These are phyloP conservation scores for Dinocampus coccinellae DNA, from an alignment of 2,888 invertebrate species.

Conservation along the genomic window DNA sequence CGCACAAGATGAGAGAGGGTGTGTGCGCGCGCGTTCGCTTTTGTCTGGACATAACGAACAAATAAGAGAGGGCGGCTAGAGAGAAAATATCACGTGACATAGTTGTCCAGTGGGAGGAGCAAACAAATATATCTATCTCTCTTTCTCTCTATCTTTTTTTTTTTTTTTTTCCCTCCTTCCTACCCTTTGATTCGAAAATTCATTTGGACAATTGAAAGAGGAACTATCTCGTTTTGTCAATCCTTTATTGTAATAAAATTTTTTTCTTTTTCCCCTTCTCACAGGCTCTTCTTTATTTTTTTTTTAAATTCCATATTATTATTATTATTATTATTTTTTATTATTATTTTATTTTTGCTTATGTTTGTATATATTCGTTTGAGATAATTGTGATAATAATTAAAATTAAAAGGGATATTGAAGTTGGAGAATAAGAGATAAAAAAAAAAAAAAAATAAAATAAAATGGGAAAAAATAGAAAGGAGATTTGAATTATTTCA, in stretches of 20 bases:
- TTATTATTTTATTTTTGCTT: no score
- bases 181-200: no score
- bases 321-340: no score
- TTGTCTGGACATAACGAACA: neutral
- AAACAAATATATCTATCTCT: conserved; percentile 41
- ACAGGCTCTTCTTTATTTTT: no score
- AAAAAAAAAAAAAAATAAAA: conserved; percentile 14
- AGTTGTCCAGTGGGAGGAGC: conserved; percentile 63
- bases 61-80: conserved; percentile 24
- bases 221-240: conserved; percentile 14
- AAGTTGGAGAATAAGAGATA: neutral
- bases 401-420: neutral
- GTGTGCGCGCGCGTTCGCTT: conserved; percentile 21
- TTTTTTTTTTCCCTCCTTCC: no score
- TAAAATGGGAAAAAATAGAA: conserved; percentile 17
- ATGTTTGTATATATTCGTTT: no score
- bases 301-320: no score
- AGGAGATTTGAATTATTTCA: conserved; percentile 43
- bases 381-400: neutral
- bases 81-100: conserved; percentile 57
- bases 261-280: no score
- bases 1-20: neutral
- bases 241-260: no score
- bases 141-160: conserved; percentile 54
- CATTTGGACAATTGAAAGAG: conserved; percentile 29